Evolutionary conservation across 2,888 invertebrate species (phyloP).

Genomic region (Drosophila formosana): DNA sequence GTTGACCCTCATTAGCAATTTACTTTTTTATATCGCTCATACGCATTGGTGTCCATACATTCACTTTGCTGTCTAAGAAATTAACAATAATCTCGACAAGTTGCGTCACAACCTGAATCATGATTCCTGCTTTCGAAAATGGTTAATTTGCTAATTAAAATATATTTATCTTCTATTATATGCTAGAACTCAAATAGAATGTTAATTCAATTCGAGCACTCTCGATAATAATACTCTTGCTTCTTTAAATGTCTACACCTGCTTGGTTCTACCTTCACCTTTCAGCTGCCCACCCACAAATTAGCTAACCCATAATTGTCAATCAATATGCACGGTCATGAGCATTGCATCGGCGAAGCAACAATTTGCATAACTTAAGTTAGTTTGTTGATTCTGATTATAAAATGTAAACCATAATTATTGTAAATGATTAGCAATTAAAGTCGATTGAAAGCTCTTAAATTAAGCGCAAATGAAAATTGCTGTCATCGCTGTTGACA

Average conservation of each 20-base stretch:
- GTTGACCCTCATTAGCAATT: background rate
- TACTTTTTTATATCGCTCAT: background rate
- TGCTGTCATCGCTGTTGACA: slow-evolving; percentile 5
- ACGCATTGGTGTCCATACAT: slow-evolving; percentile 1
- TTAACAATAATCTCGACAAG: background rate
- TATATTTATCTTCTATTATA: background rate
- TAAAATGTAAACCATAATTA: slow-evolving; percentile 39
- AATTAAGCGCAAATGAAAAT: slow-evolving; percentile 11
- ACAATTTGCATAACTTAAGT: slow-evolving; percentile 56
- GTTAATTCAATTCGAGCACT: slow-evolving; percentile 2
- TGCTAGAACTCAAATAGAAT: background rate
- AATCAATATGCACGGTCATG: slow-evolving; percentile 24
- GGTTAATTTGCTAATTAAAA: background rate
- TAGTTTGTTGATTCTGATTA: slow-evolving; percentile 9
- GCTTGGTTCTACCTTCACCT: slow-evolving; percentile 57
- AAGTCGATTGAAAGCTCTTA: slow-evolving; percentile 13
- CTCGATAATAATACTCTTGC: background rate
- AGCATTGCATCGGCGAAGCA: slow-evolving; percentile 23
- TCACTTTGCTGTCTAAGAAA: slow-evolving; percentile 9
- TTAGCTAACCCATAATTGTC: slow-evolving; percentile 65
- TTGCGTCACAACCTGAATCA: background rate
- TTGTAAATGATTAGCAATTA: slow-evolving; percentile 27
- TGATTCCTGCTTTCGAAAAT: slow-evolving; percentile 24
- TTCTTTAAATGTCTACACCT: slow-evolving; percentile 7
- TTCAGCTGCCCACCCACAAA: slow-evolving; percentile 46